Evolutionary conservation across 92 coral and sea anemone genomes (phyloP).

Genomic region (Nematostella vectensis): DNA sequence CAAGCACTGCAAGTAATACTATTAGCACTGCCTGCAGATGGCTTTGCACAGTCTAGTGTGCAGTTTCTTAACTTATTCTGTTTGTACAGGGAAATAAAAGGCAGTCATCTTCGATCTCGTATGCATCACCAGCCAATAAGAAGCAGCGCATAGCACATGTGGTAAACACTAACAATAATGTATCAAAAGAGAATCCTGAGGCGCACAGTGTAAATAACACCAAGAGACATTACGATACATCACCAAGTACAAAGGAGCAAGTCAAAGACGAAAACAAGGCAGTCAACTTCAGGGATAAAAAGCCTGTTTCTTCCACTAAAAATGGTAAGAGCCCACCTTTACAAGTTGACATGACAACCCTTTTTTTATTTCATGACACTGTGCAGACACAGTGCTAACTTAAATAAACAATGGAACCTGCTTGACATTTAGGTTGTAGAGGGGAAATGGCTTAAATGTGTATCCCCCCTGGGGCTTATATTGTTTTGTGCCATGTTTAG

Average conservation of each 20-base stretch:
- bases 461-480: no score
- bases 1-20: no score
- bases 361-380: background rate
- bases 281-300: background rate
- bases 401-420: no score
- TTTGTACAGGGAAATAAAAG: conserved; percentile 21
- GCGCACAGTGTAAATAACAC: conserved; percentile 5
- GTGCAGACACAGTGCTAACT: no score
- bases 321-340: background rate
- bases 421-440: no score
- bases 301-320: background rate
- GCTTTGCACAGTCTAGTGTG: no score
- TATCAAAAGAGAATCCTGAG: conserved; percentile 18
- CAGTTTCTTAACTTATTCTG: no score
- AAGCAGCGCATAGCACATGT: conserved; percentile 70
- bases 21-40: no score
- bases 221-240: background rate
- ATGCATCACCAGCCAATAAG: conserved; percentile 45
- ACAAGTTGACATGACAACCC: no score
- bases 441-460: no score
- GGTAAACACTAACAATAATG: conserved; percentile 45
- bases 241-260: background rate
- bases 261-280: background rate
- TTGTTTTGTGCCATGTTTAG: no score
- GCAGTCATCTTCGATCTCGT: conserved; percentile 8